These are phyloP conservation scores for Mycteria americana DNA, from an alignment of 2,797 vertebrate species.

Conservation along the genomic window DNA sequence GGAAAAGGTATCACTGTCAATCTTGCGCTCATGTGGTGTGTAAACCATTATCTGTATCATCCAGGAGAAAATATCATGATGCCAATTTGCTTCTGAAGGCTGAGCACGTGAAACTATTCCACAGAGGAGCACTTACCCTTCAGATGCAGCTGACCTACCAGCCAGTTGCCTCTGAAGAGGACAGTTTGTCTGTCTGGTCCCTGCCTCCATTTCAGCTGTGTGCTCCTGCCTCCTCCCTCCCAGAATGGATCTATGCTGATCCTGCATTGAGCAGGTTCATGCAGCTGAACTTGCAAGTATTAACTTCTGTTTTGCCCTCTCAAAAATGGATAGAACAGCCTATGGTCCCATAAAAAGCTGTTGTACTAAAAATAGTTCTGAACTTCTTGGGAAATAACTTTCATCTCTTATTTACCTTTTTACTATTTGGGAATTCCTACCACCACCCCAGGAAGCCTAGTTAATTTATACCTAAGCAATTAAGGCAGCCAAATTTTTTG, in stretches of 20 bases:
- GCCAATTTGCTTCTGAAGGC: background rate
- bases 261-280: background rate
- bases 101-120: background rate
- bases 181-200: background rate
- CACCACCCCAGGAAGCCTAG: background rate
- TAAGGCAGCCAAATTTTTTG: background rate
- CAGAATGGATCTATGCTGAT: background rate
- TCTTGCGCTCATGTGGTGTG: accelerated
- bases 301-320: background rate
- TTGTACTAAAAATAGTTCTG: background rate
- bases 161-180: background rate
- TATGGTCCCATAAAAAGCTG: background rate
- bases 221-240: background rate
- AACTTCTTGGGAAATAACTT: background rate
- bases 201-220: background rate
- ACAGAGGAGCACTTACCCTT: background rate
- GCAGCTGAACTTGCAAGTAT: background rate
- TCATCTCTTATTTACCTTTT: background rate
- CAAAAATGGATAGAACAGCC: background rate
- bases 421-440: background rate
- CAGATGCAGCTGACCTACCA: background rate
- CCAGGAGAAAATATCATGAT: background rate
- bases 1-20: accelerated
- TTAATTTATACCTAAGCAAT: background rate
- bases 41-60: background rate